A percentile compares a stretch with the other conserved stretches of the same genome.
Evolutionary conservation across 2,113 vertebrate species (phyloP).

Genomic region (Cichladusa arquata): DNA sequence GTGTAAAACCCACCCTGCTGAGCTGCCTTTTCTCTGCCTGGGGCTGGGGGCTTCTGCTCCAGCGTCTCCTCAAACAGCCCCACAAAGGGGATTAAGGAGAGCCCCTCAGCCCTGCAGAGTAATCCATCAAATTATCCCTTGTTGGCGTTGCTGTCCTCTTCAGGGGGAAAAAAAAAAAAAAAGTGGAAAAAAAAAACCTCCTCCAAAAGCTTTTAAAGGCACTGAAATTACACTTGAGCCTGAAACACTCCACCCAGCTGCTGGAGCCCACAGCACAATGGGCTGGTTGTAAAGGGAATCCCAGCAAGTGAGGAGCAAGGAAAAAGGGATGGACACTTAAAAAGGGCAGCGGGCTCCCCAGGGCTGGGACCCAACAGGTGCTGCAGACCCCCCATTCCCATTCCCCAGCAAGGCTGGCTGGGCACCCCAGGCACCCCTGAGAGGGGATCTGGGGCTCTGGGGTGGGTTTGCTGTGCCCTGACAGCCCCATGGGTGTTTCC

Average conservation of each 20-base stretch:
- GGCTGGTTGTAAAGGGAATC: conserved; percentile 63
- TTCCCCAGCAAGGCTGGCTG: rapidly evolving
- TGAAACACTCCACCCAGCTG: conserved; percentile 75
- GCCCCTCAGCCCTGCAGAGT: conserved; percentile 71
- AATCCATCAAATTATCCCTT: conserved; percentile 80
- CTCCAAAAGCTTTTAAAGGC: conserved; percentile 58
- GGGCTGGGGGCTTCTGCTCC: conserved; percentile 74
- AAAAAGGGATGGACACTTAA: neutral
- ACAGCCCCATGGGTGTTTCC: rapidly evolving
- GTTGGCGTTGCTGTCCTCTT: conserved; percentile 70
- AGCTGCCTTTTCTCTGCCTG: conserved; percentile 74
- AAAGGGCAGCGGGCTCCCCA: conserved; percentile 59
- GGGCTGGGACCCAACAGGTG: conserved; percentile 54
- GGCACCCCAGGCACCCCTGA: neutral
- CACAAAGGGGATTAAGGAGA: conserved; percentile 83
- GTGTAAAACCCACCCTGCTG: conserved; percentile 69
- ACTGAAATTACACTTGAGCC: conserved; percentile 69
- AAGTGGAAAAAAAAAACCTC: neutral
- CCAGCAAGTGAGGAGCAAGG: conserved; percentile 2
- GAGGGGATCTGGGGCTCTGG: no score
- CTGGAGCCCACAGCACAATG: conserved; percentile 37
- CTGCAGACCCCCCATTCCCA: rapidly evolving
- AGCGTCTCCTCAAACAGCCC: conserved; percentile 65
- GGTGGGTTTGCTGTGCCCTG: neutral
- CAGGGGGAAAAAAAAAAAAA: neutral